Base-by-base conservation (phyloP, 2,888 invertebrate genomes). In the Cacoxenus indagator region DNA sequence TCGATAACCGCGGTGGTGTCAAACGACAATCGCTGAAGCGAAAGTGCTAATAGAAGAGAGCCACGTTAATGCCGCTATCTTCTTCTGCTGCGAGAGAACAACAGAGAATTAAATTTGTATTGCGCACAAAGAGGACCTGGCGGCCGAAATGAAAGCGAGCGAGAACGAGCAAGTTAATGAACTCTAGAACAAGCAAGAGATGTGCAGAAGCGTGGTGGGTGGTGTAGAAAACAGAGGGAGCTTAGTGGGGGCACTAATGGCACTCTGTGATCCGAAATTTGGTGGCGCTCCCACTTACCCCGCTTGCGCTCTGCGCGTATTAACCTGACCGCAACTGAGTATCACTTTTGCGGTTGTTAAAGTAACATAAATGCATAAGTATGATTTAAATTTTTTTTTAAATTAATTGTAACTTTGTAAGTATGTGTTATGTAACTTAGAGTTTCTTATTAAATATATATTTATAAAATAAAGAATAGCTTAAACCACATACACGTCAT, bases 1-100 rank as follows among this genome's bases (percentile, higher is more conserved):
- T 84, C 68, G 88, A 88, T 66, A 87, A 85, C 69, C 85, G 87
- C 73, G 85, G 86, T 37, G 85, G 86, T 43, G 88, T 88, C 4
- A 88, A 88, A 73, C 86, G 87, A 71, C 85, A 84, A 37, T 82
- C 78, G 64, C 77, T 84, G 67, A 88, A 87, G 68, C 87, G 87
- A 71, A 87, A 86, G 51, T 85, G 79, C 76, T 84, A 84, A 71
- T 67, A 70, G 37, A 37, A 37, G 37, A 37, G 8, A 14, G 5
- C 37, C 8, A 37, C 37, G 37, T 4, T 37, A 14, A 14, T 14
- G n/a, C n/a, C n/a, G n/a, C n/a, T n/a, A n/a, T n/a, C n/a, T n/a
- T n/a, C n/a, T n/a, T n/a, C n/a, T n/a, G n/a, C n/a, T n/a, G n/a
- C n/a, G n/a, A n/a, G n/a, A n/a, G n/a, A n/a, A n/a, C n/a, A n/a